Percentiles rank a stretch among this genome's conserved stretches.
Conservation (phyloP, 2,888 invertebrate species). For the Acanthosepion lycidas region DNA sequence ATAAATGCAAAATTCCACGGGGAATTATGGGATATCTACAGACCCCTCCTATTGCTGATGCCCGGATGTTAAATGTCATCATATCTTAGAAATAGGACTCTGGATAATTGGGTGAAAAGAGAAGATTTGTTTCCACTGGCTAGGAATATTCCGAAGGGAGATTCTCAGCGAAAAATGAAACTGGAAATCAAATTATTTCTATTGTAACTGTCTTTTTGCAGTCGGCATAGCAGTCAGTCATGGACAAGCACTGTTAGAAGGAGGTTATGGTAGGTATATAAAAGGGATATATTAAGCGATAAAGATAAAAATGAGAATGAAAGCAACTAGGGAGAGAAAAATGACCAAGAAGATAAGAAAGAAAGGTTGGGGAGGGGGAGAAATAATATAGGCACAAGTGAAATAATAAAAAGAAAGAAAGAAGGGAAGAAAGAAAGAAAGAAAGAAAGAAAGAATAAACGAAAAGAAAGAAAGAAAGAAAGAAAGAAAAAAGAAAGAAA, state of each 20-base stretch:
- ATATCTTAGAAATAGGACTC: neutral
- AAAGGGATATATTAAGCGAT: neutral
- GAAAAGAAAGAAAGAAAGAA: neutral
- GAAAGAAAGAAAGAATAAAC: neutral
- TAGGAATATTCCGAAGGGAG: neutral
- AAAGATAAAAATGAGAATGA: neutral
- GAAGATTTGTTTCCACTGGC: neutral
- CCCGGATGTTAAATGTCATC: conserved; percentile 20
- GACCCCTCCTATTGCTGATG: neutral
- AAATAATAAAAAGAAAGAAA: neutral
- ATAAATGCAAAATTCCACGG: neutral
- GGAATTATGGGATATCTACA: neutral
- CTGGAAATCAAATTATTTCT: neutral
- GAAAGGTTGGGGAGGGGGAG: neutral
- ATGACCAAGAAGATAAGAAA: neutral
- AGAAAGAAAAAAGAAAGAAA: neutral
- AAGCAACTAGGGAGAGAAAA: neutral
- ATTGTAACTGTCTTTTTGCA: conserved; percentile 8
- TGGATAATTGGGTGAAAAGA: neutral
- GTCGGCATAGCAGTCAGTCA: neutral
- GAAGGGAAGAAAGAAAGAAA: too few species aligned
- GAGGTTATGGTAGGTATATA: neutral
- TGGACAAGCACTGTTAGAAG: neutral
- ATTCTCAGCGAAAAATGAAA: neutral
- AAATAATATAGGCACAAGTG: neutral